These are phyloP conservation scores for Naso thynnoides DNA, from an alignment of 2,797 vertebrate species.

Conservation along the genomic window DNA sequence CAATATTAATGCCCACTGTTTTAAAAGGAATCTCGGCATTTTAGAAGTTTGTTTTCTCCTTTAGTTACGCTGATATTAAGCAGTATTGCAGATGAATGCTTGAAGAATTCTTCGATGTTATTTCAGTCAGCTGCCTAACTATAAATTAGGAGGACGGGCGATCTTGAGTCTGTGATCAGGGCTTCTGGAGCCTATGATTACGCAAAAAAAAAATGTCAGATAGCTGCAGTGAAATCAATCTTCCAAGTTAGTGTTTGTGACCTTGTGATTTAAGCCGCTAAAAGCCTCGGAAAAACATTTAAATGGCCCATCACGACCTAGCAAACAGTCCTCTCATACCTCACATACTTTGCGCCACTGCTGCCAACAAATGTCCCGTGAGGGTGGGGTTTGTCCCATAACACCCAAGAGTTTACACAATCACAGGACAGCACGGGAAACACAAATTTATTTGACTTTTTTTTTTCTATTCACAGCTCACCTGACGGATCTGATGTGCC, in stretches of 20 bases:
- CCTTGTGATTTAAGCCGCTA: not conserved
- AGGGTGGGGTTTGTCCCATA: slow-evolving; percentile 61
- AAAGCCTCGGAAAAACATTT: not conserved
- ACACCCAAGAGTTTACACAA: slow-evolving; percentile 34
- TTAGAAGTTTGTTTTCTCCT: not conserved
- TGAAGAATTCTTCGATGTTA: not conserved
- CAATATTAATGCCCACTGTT: not conserved
- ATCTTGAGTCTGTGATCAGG: not conserved
- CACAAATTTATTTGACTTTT: not conserved
- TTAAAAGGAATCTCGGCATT: not conserved
- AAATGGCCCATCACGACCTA: not conserved
- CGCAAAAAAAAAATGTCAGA: slow-evolving; percentile 20
- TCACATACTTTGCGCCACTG: slow-evolving; percentile 26
- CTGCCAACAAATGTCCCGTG: slow-evolving; percentile 26
- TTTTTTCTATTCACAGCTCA: not conserved
- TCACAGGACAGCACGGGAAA: slow-evolving; percentile 27
- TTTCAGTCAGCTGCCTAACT: not conserved
- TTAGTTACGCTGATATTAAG: slow-evolving; percentile 1
- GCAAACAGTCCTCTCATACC: slow-evolving; percentile 29
- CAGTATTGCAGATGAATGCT: not conserved
- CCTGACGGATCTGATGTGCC: not conserved
- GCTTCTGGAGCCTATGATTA: not conserved
- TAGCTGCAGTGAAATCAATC: not conserved
- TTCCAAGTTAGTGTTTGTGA: not conserved
- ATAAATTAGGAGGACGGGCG: not conserved